Evolutionary conservation across 2,797 vertebrate genomes (phyloP), one percentile per base, ranked within the genome.

Genomic region (Epinephelus coioides): DNA sequence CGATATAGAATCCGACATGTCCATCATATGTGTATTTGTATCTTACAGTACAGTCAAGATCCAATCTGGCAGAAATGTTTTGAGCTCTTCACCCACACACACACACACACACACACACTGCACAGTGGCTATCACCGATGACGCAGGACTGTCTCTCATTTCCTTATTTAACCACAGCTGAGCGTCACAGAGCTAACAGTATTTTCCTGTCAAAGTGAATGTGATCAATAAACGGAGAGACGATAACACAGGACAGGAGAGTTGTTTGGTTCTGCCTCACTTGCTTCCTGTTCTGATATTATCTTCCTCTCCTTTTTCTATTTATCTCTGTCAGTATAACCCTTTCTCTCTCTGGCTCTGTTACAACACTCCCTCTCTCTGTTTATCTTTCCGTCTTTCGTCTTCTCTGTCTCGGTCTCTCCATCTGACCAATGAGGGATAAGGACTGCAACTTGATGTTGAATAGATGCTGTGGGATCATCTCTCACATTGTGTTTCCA

Each of bases 171-270:
- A 82, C 56, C 61, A 27, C 67, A 81, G 57, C 70, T n/a, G 47
- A 65, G 50, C 59, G 13, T 55, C 15, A 1, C 76, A 53, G 43
- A 81, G 78, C 73, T 64, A 76, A 64, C 82, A 50, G 50, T 70
- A 25, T 80, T 81, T 87, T 79, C 81, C 79, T 61, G 43, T 80
- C 21, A 0, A 73, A 75, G 68, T 78, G 55, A 89, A 87, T 71
- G 53, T 65, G 83, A 87, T 86, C 79, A 79, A 83, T 90, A 87
- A 85, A 83, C 82, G 72, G 56, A 56, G 59, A 30, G 67, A 66
- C 19, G 60, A 81, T 87, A 79, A 90, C 68, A 44, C 59, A 40
- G 59, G 72, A 75, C 79, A 83, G 76, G 40, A 78, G 82, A 76
- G 68, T 8, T 46, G 54, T 85, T 82, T 69, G 44, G 57, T 80